Conservation (phyloP, 2,888 invertebrate species). For the Harpalus rufipes region DNA sequence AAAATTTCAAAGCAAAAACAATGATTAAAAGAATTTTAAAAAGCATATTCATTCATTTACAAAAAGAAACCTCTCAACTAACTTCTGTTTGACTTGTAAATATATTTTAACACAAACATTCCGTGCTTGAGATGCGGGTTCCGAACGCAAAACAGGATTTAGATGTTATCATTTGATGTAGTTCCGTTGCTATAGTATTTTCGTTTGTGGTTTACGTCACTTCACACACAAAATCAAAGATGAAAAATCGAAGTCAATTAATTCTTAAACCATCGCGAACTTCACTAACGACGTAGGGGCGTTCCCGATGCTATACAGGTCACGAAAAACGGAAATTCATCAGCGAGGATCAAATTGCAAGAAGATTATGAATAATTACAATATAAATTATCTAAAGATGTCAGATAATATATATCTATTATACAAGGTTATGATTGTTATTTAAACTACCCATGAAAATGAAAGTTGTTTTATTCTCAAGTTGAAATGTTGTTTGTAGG, state of each 20-base stretch:
- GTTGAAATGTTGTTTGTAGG: too few relatives aligned
- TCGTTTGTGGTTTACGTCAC: conserved; percentile 29
- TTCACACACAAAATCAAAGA: conserved; percentile 8
- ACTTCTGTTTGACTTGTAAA: background rate
- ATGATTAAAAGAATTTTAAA: background rate
- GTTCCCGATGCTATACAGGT: conserved; percentile 12
- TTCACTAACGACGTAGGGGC: conserved; percentile 12
- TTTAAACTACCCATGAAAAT: too few relatives aligned
- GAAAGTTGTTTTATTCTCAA: too few relatives aligned
- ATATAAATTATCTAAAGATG: background rate
- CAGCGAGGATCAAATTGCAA: conserved; percentile 29
- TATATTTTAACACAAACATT: background rate
- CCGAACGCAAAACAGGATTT: conserved; percentile 22
- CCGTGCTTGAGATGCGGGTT: background rate
- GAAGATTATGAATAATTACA: conserved; percentile 22
- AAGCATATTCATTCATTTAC: background rate
- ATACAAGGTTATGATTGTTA: too few relatives aligned
- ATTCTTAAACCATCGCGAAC: conserved; percentile 29
- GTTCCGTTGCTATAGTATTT: conserved; percentile 15
- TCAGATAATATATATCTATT: background rate
- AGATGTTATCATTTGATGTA: conserved; percentile 50
- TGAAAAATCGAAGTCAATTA: conserved; percentile 36
- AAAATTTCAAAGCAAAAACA: background rate
- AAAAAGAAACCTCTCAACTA: background rate
- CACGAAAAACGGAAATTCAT: conserved; percentile 26